Conservation (phyloP, 2,888 invertebrate genomes). For the Epiblema foenella region DNA sequence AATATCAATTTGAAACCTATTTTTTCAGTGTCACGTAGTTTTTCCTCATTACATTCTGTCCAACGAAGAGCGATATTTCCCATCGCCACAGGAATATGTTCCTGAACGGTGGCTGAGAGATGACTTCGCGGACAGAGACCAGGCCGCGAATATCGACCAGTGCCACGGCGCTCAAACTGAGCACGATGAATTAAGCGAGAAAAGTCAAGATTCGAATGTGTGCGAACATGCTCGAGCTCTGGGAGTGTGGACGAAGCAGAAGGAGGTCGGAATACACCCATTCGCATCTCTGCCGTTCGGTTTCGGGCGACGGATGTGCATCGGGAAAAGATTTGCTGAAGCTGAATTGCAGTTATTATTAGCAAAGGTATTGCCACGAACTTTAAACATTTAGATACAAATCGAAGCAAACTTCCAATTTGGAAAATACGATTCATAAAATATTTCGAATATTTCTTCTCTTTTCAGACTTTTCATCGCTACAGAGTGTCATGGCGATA, state of each 20-base stretch:
- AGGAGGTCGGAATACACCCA: slow-evolving; percentile 87
- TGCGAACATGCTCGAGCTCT: slow-evolving; percentile 50
- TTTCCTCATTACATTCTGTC: slow-evolving; percentile 92
- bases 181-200: slow-evolving; percentile 4
- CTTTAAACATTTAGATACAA: not conserved
- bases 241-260: slow-evolving; percentile 73
- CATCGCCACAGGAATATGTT: slow-evolving; percentile 87
- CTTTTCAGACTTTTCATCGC: slow-evolving; percentile 88
- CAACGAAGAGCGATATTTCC: slow-evolving; percentile 89
- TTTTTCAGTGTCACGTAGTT: slow-evolving; percentile 89
- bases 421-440: not conserved
- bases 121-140: slow-evolving; percentile 51
- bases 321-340: slow-evolving; percentile 92
- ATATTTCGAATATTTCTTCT: slow-evolving; percentile 43
- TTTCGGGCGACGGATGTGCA: slow-evolving; percentile 90
- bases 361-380: slow-evolving; percentile 84
- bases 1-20: slow-evolving; percentile 13
- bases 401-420: not conserved
- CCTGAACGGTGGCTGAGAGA: slow-evolving; percentile 92
- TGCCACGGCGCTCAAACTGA: slow-evolving; percentile 30
- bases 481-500: slow-evolving; percentile 89
- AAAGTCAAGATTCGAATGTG: slow-evolving; percentile 26
- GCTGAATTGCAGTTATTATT: slow-evolving; percentile 90
- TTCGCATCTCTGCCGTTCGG: slow-evolving; percentile 91
- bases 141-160: slow-evolving; percentile 19